Percentiles rank a stretch among this genome's conserved stretches.
Evolutionary conservation across 2,113 vertebrate species (phyloP).

Genomic region (Setophaga kirtlandii): DNA sequence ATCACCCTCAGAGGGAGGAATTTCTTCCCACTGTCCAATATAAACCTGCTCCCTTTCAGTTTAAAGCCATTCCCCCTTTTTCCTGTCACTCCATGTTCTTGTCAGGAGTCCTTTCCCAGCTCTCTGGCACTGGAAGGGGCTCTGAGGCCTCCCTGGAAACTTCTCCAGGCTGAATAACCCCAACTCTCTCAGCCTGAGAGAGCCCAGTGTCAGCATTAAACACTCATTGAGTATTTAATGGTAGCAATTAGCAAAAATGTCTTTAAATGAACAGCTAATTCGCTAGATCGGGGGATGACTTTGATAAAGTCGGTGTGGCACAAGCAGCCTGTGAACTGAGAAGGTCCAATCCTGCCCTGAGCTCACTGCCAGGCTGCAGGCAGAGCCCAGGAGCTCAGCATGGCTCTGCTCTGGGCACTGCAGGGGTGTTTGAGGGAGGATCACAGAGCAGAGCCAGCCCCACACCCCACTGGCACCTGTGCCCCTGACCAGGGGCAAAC

Average conservation of each 20-base stretch:
- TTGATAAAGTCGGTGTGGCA: accelerated
- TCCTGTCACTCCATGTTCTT: background rate
- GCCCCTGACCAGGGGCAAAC: accelerated
- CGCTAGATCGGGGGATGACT: background rate
- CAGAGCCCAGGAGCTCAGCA: background rate
- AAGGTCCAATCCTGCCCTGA: background rate
- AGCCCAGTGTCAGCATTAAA: background rate
- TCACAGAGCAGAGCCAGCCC: background rate
- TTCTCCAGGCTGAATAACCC: background rate
- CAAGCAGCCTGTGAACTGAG: background rate
- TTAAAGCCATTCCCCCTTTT: background rate
- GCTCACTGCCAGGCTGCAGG: background rate
- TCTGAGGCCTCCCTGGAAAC: background rate
- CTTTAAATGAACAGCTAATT: background rate
- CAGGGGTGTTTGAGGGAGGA: background rate
- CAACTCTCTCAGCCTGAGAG: background rate
- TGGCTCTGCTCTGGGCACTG: background rate
- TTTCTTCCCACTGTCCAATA: background rate
- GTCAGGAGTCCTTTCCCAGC: background rate
- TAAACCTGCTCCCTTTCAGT: background rate
- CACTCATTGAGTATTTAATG: background rate
- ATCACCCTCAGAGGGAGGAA: background rate
- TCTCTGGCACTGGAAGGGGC: background rate
- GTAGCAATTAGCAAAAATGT: background rate
- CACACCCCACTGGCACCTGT: accelerated